Conservation (phyloP, 2,888 invertebrate genomes). For the Tridacna crocea region DNA sequence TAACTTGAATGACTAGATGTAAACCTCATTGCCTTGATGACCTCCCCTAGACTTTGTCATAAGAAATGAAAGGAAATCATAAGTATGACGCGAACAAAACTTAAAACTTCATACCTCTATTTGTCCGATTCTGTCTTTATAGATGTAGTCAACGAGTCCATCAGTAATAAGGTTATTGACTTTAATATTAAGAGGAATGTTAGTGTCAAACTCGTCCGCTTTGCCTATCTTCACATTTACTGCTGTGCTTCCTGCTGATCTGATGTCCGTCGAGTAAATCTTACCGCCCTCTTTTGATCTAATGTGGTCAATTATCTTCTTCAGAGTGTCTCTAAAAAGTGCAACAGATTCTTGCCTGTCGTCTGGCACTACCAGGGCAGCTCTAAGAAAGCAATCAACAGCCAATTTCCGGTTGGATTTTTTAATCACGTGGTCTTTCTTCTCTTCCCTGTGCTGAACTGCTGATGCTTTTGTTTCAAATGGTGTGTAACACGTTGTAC, state of each 20-base stretch:
- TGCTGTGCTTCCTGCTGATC: slow-evolving; percentile 43
- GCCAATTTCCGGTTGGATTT: not conserved
- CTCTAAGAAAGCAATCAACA: slow-evolving; percentile 5
- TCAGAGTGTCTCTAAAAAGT: slow-evolving; percentile 17
- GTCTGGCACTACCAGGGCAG: slow-evolving; percentile 15
- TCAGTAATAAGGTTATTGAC: not conserved
- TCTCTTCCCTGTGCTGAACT: slow-evolving; percentile 2
- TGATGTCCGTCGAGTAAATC: slow-evolving; percentile 27
- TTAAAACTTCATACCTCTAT: slow-evolving; percentile 5
- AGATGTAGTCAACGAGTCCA: slow-evolving; percentile 26
- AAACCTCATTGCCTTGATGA: too few species aligned
- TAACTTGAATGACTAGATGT: too few species aligned
- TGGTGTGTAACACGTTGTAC: slow-evolving; percentile 3
- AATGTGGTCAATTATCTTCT: slow-evolving; percentile 30
- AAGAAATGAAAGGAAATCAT: too few species aligned
- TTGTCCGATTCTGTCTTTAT: slow-evolving; percentile 17
- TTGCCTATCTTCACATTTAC: slow-evolving; percentile 50
- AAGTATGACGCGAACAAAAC: too few species aligned
- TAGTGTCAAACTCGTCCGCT: slow-evolving; percentile 53
- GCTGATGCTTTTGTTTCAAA: not conserved
- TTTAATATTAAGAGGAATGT: slow-evolving; percentile 35
- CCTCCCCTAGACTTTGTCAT: too few species aligned
- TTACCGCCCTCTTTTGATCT: slow-evolving; percentile 30
- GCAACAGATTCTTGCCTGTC: slow-evolving; percentile 30
- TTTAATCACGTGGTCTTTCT: slow-evolving; percentile 14